Base-by-base conservation (phyloP, 1,140 invertebrate genomes). In the Augochlora pura region DNA sequence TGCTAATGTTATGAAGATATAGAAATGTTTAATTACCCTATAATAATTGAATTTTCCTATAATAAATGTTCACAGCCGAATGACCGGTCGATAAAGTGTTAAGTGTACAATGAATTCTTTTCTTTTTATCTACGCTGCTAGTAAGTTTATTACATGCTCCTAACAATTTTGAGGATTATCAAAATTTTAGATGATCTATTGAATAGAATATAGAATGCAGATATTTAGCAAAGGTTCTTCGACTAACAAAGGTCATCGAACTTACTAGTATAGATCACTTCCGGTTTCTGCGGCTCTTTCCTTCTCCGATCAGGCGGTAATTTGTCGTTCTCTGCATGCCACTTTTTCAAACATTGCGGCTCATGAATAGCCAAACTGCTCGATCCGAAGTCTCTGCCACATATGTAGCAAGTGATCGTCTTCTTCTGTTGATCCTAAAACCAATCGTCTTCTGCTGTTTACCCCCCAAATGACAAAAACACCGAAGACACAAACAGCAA, bases 281-380 rank as follows among this genome's bases (percentile, higher is more conserved):
- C 94, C 5, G 96, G 96, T 89, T 95, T 96, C 66, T 93, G 85
- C 0, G 96, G 96, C 65, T 94, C 93, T 0, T 94, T 93, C 81
- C 95, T 89, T 59, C 95, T 92, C 72, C 94, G 93, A 74, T 93
- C 89, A 57, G 93, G 91, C 10, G 96, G 95, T 64, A 96, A 89
- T 87, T 95, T 94, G 10, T 94, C 91, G 86, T 97, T 96, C 88
- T 96, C 95, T 60, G 92, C 88, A 42, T 95, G 93, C 96, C 96
- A 97, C 88, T 96, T 97, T 87, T 95, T 94, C 42, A 97, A 86
- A 88, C 96, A 97, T 83, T 97, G 95, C 2, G 96, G 96, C 87
- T 97, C 96, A 91, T 97, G 96, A 74, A 97, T 96, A 23, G 91
- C 91, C 71, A 97, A 95, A 54, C 95, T 96, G 81, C 94, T 94